These are phyloP conservation scores for Atherix ibis DNA, from an alignment of 2,888 invertebrate genomes.

Conservation along the genomic window DNA sequence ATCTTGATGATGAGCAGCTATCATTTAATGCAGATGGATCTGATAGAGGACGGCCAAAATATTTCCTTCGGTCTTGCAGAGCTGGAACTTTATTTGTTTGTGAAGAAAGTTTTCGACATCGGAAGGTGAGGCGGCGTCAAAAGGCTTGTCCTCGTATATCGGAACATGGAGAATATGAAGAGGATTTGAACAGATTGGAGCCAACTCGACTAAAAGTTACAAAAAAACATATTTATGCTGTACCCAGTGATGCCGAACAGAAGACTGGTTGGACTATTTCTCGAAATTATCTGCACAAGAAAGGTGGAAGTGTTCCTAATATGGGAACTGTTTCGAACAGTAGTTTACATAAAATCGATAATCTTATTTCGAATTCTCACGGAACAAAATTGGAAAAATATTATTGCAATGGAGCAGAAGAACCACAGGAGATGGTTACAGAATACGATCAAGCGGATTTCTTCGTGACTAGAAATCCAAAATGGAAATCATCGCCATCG, in stretches of 20 bases:
- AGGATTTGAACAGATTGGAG: neutral
- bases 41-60: no score
- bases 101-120: constrained; percentile 32
- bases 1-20: constrained; percentile 18
- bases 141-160: constrained; percentile 8
- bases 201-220: constrained; percentile 2
- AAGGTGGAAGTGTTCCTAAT: neutral
- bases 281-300: neutral
- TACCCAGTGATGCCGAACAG: no score
- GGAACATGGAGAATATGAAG: neutral
- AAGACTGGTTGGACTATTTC: neutral
- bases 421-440: no score
- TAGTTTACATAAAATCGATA: no score
- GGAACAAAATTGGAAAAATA: no score
- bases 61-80: constrained; percentile 35
- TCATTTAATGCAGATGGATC: no score
- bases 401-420: no score
- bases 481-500: neutral
- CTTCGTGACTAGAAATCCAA: no score
- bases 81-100: constrained; percentile 39
- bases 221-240: no score
- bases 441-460: no score
- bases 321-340: constrained; percentile 4
- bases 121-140: constrained; percentile 22
- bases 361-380: constrained; percentile 7